Conservation (phyloP, 2,888 invertebrate genomes). For the Oeneis ivallda region DNA sequence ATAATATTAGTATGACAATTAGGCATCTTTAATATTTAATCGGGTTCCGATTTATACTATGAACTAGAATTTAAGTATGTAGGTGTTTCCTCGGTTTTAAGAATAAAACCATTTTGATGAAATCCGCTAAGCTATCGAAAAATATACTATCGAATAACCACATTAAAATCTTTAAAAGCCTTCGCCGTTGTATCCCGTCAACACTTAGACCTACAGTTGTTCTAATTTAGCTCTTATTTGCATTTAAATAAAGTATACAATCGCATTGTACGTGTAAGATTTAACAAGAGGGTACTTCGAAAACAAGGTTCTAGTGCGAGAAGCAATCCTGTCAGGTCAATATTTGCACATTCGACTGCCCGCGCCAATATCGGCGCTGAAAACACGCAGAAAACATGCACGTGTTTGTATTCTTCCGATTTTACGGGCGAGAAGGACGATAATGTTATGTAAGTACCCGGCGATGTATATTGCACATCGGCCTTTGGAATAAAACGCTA, state of each 20-base stretch:
- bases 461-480: too few relatives aligned
- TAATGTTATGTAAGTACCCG: too few relatives aligned
- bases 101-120: neutral
- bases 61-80: neutral
- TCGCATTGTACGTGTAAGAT: neutral
- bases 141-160: constrained; percentile 2
- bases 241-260: neutral
- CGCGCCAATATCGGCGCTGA: constrained; percentile 26
- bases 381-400: constrained; percentile 7
- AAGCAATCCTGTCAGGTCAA: constrained; percentile 27
- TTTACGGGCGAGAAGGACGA: neutral
- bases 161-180: constrained; percentile 17
- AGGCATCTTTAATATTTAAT: too few relatives aligned
- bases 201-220: neutral
- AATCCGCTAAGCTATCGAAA: neutral
- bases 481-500: too few relatives aligned
- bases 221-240: neutral
- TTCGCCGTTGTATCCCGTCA: neutral
- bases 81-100: neutral
- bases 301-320: constrained; percentile 28
- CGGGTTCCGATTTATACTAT: neutral
- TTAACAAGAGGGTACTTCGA: constrained; percentile 12
- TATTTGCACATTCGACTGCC: constrained; percentile 29
- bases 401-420: constrained; percentile 6
- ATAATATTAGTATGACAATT: too few relatives aligned